Conservation (phyloP, 2,113 vertebrate species). For the Pipra filicauda region DNA sequence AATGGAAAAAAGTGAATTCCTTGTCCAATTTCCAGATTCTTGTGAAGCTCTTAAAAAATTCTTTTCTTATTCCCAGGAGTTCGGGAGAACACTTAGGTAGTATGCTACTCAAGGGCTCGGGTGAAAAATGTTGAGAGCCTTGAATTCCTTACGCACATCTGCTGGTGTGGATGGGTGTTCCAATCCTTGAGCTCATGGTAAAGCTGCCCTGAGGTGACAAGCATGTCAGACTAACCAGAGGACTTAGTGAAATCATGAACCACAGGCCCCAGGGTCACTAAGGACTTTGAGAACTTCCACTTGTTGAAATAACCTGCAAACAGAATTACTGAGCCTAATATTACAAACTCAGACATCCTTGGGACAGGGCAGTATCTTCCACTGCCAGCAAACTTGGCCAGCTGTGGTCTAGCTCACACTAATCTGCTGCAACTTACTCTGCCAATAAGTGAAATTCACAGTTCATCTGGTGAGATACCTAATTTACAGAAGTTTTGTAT, state of each 20-base stretch:
- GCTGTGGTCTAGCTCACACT: background rate
- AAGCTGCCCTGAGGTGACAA: background rate
- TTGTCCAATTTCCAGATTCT: background rate
- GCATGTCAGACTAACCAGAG: background rate
- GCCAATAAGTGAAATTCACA: background rate
- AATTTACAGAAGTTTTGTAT: background rate
- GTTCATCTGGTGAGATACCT: background rate
- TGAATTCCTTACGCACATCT: background rate
- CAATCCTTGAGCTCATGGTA: fast-evolving
- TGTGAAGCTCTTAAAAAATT: background rate
- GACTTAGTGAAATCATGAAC: background rate
- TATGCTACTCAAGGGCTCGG: background rate
- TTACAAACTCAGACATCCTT: background rate
- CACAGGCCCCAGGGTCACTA: background rate
- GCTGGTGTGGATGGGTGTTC: fast-evolving
- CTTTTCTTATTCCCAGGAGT: background rate
- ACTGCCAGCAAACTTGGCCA: background rate
- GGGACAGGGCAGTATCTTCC: background rate
- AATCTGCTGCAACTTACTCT: background rate
- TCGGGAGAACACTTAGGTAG: background rate
- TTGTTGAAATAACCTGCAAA: background rate
- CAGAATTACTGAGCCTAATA: background rate
- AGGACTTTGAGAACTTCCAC: background rate
- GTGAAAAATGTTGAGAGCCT: background rate
- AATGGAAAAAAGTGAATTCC: background rate